Evolutionary conservation across 2,113 vertebrate genomes (phyloP), one percentile per base, ranked within the genome.

Genomic region (Canis aureus): DNA sequence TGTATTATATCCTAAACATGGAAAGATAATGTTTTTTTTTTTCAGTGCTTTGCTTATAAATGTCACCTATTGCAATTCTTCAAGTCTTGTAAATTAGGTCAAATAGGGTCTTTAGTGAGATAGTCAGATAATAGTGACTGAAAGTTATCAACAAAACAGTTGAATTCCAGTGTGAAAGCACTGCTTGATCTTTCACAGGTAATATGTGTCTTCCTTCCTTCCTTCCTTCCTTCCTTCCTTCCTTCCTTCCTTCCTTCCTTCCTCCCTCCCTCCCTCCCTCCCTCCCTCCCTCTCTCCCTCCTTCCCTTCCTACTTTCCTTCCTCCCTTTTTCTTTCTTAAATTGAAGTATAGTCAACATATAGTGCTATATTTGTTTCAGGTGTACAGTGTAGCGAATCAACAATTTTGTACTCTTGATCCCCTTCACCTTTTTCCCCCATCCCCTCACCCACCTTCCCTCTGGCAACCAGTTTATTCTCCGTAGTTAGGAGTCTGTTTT

Each of bases 181-280:
- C 10, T 11, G 2, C n/a, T 76, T 82, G 29, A 43, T 71, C 49
- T 94, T 83, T 91, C 69, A 69, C 19, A 87, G 43, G 13, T 73
- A 88, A 29, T 17, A 29, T 7, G 2, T 86, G 29, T 67, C 27
- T 16, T 5, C 9, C 2, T 23, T 22, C 35, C 35, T 73, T 3
- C 3, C 67, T 35, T 2, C 32, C 32, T n/a, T 8, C 19, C n/a
- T 71, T 35, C 67, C 9, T 25, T 23, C 38, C 22, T 43, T 3
- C 38, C 38, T 74, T 2, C 73, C 38, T 74, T 4, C 12, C 23
- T 76, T 2, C 27, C 8, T 67, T 8, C 57, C 60, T 5, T 5
- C 12, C 25, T 11, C 2, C 3, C 64, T 13, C 5, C 3, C 29
- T 16, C 0, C 64, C 15, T 7, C 25, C 5, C 6, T 15, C 64